phyloP scores from a whole-genome alignment of 2,888 invertebrate species.

The Acronicta leporina region DNA sequence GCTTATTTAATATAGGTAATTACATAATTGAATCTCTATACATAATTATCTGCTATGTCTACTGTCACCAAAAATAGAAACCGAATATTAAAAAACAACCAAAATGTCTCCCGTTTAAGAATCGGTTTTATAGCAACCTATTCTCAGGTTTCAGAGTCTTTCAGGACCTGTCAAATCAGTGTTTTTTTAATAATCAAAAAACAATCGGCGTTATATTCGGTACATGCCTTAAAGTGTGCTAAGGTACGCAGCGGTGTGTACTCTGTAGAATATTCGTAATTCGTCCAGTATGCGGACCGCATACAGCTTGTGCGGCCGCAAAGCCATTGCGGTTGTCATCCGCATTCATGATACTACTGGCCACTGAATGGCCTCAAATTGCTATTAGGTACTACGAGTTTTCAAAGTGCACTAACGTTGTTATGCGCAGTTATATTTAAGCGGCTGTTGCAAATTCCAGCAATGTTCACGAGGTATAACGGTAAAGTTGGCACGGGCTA shows the following conservation, averaged over 20 bases:
- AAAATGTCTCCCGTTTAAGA: too few relatives aligned
- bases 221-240: conserved; percentile 6
- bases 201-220: not conserved
- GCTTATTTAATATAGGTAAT: too few relatives aligned
- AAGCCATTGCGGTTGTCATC: conserved; percentile 60
- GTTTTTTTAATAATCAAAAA: too few relatives aligned
- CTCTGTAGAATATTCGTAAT: conserved; percentile 27
- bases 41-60: too few relatives aligned
- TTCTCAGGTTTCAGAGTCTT: too few relatives aligned
- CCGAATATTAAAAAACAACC: too few relatives aligned
- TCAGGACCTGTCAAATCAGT: too few relatives aligned
- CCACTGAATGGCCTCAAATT: conserved; percentile 49
- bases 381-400: conserved; percentile 49
- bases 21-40: too few relatives aligned
- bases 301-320: conserved; percentile 52
- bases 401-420: conserved; percentile 46
- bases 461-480: conserved; percentile 22
- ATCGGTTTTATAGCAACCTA: too few relatives aligned
- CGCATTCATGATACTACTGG: conserved; percentile 56
- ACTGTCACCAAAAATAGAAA: too few relatives aligned
- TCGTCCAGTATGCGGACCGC: conserved; percentile 41
- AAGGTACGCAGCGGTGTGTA: conserved; percentile 15
- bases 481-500: conserved; percentile 36
- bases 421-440: conserved; percentile 47
- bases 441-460: conserved; percentile 43